Base-by-base conservation (phyloP, 1,140 invertebrate species). In the Drosophila kurseongensis region DNA sequence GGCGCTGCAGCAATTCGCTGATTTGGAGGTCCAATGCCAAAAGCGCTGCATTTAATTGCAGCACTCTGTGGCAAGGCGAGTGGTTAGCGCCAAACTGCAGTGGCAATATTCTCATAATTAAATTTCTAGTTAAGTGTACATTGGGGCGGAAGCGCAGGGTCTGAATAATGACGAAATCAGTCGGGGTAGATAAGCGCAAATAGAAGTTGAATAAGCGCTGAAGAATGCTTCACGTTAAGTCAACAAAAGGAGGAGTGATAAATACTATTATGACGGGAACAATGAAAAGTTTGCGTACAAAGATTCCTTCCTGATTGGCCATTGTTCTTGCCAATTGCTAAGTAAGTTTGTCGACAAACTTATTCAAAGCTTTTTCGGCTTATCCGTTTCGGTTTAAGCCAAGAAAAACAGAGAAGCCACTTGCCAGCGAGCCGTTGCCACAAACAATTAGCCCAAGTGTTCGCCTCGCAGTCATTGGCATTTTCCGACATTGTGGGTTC, bases 361-460 rank as follows among this genome's bases (percentile, higher is more conserved):
- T 68, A 67, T 51, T 68, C 65, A 42, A 68, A 68, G 65, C 47
- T 14, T 40, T 14, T 40, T 29, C 47, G 65, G 36, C 65, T 68
- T 68, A 68, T 68, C 65, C 38, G 47, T 44, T 29, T 68, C 18
- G 61, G 38, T 42, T 65, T 52, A 14, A 18, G 65, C 60, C 65
- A 68, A 67, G 60, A 62, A 67, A 65, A 40, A n/a, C 23, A 48
- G n/a, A 32, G 29, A 32, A 32, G 29, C 29, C 29, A 32, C 29
- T 32, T 32, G 29, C 29, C 29, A 32, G 3, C 23, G 23, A 23
- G 23, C 23, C 23, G 23, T 23, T 23, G 23, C 71, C 79, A 40
- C 83, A 69, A 82, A 66, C 83, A 86, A 86, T 86, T 86, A 86
- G 84, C 78, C 78, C 74, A 82, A 86, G 82, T 86, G 81, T 65